These are phyloP conservation scores for Pundamilia nyererei DNA, from an alignment of 2,113 vertebrate genomes.

Conservation along the genomic window DNA sequence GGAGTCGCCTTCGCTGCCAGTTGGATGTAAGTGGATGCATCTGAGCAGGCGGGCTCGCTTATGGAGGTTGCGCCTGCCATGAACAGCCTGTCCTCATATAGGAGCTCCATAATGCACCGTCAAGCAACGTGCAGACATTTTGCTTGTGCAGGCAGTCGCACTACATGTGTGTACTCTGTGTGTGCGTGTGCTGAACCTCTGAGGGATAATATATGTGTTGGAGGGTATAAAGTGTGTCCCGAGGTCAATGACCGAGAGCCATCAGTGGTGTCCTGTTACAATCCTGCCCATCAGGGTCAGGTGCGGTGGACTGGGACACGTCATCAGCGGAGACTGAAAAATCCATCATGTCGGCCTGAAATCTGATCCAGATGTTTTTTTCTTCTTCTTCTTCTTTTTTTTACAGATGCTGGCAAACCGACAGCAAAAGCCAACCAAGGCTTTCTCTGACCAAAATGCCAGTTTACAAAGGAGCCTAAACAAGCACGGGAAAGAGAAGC, in stretches of 20 bases:
- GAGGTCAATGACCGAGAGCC: conserved; percentile 48
- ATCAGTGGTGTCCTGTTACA: conserved; percentile 44
- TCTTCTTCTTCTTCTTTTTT: background rate
- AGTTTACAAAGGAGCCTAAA: conserved; percentile 18
- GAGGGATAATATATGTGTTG: conserved; percentile 25
- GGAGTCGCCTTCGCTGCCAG: background rate
- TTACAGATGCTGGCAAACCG: background rate
- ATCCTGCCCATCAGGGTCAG: conserved; percentile 41
- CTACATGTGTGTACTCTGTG: background rate
- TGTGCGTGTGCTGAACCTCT: background rate
- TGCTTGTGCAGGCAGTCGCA: conserved; percentile 17
- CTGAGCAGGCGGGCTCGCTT: background rate
- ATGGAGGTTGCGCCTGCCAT: background rate
- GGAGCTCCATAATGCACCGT: conserved; percentile 5
- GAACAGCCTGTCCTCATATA: conserved; percentile 12
- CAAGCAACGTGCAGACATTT: conserved; percentile 4
- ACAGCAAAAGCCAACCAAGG: background rate
- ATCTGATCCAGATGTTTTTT: background rate
- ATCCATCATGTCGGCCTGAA: background rate
- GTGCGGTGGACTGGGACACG: background rate
- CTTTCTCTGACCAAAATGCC: background rate
- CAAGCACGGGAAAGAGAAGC: background rate
- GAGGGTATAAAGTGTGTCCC: conserved; percentile 12
- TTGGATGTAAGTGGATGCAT: background rate
- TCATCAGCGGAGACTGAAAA: background rate